Conservation (phyloP, 1,140 invertebrate genomes). For the Littorina saxatilis region DNA sequence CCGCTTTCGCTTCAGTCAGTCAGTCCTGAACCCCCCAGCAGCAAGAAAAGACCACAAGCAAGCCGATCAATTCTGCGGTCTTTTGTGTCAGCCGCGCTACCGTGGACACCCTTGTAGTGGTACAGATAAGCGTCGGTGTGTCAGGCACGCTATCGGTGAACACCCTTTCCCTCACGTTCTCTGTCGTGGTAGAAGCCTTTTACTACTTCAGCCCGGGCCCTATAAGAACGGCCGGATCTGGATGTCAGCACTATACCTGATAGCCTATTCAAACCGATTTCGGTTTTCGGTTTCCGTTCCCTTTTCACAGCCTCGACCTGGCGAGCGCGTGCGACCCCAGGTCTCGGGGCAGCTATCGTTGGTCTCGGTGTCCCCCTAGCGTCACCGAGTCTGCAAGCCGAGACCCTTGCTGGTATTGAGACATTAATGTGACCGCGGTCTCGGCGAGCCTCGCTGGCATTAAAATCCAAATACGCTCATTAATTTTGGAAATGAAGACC, state of each 20-base stretch:
- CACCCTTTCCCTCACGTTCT: too few species aligned
- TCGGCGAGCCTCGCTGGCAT: not conserved
- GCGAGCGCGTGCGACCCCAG: conserved; percentile 12
- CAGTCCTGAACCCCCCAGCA: too few species aligned
- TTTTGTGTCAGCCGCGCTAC: not conserved
- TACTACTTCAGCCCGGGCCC: not conserved
- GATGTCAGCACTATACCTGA: conserved; percentile 19
- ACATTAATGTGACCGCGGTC: conserved; percentile 8
- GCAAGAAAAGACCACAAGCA: too few species aligned
- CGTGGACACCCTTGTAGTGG: conserved; percentile 14
- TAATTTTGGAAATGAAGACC: conserved; percentile 36
- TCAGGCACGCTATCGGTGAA: too few species aligned
- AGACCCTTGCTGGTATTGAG: not conserved
- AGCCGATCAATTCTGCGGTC: too few species aligned
- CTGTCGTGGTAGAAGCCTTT: too few species aligned
- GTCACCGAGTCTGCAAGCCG: conserved; percentile 10
- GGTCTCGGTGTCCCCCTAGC: not conserved
- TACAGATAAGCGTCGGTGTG: too few species aligned
- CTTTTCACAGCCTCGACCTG: not conserved
- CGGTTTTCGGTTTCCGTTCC: conserved; percentile 18
- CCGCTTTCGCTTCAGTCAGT: too few species aligned
- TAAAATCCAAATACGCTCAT: conserved; percentile 29
- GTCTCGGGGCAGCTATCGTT: not conserved
- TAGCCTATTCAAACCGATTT: conserved; percentile 32
- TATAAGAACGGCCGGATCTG: not conserved